Evolutionary conservation across 30 jellyfish, hydroid and myxozoan genomes (phyloP).

Genomic region (Chironex yamaguchii): DNA sequence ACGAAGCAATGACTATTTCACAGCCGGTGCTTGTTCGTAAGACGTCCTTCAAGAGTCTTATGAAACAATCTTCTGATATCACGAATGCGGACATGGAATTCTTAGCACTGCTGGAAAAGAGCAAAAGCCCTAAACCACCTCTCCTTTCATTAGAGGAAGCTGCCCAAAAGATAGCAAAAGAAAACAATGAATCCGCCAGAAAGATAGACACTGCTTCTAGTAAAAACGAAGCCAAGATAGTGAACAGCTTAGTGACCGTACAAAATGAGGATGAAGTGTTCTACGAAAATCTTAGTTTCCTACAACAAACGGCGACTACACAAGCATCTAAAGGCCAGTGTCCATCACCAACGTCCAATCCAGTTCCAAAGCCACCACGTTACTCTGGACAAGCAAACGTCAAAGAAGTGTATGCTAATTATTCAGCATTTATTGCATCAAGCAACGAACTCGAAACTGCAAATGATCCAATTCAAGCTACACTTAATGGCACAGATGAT

Average conservation of each 20-base stretch:
- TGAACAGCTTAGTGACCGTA: too few relatives aligned
- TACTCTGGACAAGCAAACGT: neutral
- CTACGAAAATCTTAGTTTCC: too few relatives aligned
- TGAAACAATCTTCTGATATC: neutral
- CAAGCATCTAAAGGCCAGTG: too few relatives aligned
- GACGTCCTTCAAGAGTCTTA: neutral
- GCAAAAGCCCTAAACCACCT: neutral
- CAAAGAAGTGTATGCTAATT: neutral
- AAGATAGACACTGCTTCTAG: too few relatives aligned
- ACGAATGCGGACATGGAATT: neutral
- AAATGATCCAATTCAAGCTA: neutral
- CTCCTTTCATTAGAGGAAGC: neutral
- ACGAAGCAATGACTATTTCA: neutral
- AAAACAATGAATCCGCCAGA: neutral
- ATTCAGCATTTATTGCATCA: too few relatives aligned
- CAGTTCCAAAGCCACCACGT: slow-evolving; percentile 78
- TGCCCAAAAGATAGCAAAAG: neutral
- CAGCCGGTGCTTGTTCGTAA: neutral
- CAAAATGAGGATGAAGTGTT: too few relatives aligned
- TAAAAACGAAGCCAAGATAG: too few relatives aligned
- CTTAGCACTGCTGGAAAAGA: neutral
- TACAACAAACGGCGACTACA: too few relatives aligned
- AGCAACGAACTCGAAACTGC: too few relatives aligned
- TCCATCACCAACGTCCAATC: too few relatives aligned
- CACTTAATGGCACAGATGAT: neutral